Percentiles rank a stretch among this genome's conserved stretches.
phyloP scores from a whole-genome alignment of 2,113 vertebrate species.

The Corythaeola cristata region DNA sequence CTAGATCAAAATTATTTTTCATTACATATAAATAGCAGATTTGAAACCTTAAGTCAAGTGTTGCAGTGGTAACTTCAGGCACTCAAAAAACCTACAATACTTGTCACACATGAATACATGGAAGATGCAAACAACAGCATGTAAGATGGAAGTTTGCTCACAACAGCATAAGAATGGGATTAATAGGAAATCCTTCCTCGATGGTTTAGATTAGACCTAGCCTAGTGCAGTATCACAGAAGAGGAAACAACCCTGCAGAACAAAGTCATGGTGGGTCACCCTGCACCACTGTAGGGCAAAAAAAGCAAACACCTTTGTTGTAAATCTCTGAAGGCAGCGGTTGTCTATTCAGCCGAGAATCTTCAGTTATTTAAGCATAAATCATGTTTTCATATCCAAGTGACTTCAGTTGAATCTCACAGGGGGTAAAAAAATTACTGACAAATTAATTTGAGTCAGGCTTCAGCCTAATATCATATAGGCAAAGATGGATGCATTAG shows the following conservation, averaged over 20 bases:
- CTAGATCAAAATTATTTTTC: neutral
- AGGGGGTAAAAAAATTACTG: neutral
- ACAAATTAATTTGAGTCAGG: slow-evolving; percentile 18
- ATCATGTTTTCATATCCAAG: neutral
- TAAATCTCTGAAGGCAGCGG: neutral
- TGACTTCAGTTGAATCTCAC: neutral
- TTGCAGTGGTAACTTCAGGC: neutral
- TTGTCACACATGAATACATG: neutral
- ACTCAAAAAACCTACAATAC: neutral
- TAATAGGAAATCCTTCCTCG: neutral
- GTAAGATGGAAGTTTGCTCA: neutral
- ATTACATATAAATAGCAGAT: neutral
- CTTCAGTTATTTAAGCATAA: neutral
- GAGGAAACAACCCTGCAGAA: neutral
- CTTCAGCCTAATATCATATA: neutral
- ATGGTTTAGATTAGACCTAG: neutral
- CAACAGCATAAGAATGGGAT: neutral
- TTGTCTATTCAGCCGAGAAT: neutral
- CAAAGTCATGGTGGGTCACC: neutral
- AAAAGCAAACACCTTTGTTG: neutral
- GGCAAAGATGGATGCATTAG: neutral
- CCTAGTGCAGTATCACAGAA: neutral
- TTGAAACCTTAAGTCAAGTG: neutral
- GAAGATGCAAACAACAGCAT: neutral
- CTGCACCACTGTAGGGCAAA: neutral